Evolutionary conservation across 1,140 invertebrate species (phyloP), one percentile per base, ranked within the genome.

Genomic region (Drosophila subobscura): DNA sequence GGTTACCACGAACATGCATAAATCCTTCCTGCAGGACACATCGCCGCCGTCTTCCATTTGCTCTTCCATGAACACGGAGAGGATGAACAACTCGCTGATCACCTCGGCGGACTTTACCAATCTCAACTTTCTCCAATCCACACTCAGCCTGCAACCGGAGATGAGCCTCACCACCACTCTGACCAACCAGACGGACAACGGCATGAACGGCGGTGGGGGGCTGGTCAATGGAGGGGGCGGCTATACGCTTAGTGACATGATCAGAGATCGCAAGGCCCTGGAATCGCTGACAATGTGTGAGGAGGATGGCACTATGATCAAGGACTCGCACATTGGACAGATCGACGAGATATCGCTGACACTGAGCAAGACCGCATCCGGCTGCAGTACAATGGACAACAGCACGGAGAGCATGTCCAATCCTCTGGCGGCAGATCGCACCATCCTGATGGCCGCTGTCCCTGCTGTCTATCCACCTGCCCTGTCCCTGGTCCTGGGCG

Each of bases 71-170:
- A 90, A 80, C 42, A 78, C 79, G 50, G 89, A 90, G 27, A 63
- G 73, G 4, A 91, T 91, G 90, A 90, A 90, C 56, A 91, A 78
- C 46, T 91, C 90, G 2, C 59, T 91, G 0, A 90, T 91, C n/a
- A 91, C 79, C n/a, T 91, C 90, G 8, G 88, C 89, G 4, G 90
- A 91, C 55, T 91, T 91, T 23, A 89, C 84, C 6, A 91, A 91
- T 67, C 64, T 91, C 20, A 90, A 88, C 46, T 91, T 91, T 46
- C 68, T 91, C 14, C 89, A 91, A 49, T 90, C 90, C 3, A 90
- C 77, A 1, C 66, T 80, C 6, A 78, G 89, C 14, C 29, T 89
- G 27, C 89, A 89, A 16, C 60, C 68, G 20, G 59, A 79, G 6
- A 51, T 83, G 14, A 80, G 76, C 51, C 46, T 77, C 4, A 74